A percentile compares a stretch with the other conserved stretches of the same genome.
phyloP scores from a whole-genome alignment of 2,113 vertebrate genomes.

The Ceyx melanurus region DNA sequence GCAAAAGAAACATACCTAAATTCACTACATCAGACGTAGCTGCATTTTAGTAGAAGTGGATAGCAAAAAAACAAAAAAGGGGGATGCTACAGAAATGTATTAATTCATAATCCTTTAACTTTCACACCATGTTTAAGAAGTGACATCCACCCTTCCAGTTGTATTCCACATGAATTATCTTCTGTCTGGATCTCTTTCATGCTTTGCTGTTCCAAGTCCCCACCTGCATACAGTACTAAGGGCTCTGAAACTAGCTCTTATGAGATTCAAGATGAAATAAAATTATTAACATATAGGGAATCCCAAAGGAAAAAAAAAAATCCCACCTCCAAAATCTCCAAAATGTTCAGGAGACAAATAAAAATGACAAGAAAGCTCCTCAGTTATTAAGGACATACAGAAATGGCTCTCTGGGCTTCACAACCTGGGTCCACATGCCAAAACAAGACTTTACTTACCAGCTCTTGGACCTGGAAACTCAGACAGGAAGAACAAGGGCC shows the following conservation, averaged over 20 bases:
- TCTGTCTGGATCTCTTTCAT: constrained; percentile 37
- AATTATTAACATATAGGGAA: constrained; percentile 52
- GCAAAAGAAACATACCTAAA: not conserved
- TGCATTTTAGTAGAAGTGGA: not conserved
- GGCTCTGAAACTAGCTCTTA: constrained; percentile 27
- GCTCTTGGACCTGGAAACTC: not conserved
- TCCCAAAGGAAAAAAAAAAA: constrained; percentile 50
- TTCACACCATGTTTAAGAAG: not conserved
- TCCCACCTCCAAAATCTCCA: not conserved
- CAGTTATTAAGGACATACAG: constrained; percentile 13
- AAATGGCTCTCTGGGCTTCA: constrained; percentile 5
- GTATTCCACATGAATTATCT: constrained; percentile 25
- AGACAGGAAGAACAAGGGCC: not conserved
- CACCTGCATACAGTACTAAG: not conserved
- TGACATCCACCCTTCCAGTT: not conserved
- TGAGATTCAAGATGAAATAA: constrained; percentile 59
- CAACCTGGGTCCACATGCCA: not conserved
- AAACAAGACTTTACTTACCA: not conserved
- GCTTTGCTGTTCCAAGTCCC: constrained; percentile 21
- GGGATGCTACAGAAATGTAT: not conserved
- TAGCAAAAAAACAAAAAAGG: not conserved
- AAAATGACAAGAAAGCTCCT: constrained; percentile 10
- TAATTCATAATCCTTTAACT: not conserved
- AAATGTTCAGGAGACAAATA: constrained; percentile 19
- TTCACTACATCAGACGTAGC: not conserved